Evolutionary conservation across 2,797 vertebrate species (phyloP).

Genomic region (Ctenochaetus hawaiiensis): DNA sequence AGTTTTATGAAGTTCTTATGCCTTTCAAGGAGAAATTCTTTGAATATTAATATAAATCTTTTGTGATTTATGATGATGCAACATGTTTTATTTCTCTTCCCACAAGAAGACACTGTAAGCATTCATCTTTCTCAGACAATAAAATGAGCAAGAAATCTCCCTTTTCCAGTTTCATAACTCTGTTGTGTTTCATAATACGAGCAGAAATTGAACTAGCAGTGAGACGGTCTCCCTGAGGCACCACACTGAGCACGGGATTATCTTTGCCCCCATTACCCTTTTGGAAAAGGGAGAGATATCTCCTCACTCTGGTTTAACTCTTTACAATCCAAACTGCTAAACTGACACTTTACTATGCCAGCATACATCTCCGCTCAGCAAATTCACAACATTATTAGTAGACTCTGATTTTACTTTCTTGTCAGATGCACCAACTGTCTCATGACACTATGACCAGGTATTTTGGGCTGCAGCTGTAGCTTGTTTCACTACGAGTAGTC

Average conservation of each 20-base stretch:
- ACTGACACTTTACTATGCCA: constrained; percentile 15
- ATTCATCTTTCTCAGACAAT: constrained; percentile 50
- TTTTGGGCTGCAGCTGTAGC: too few relatives aligned
- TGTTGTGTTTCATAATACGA: constrained; percentile 71
- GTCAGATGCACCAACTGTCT: constrained; percentile 7
- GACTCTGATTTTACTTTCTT: constrained; percentile 19
- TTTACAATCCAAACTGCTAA: constrained; percentile 30
- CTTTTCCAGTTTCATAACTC: constrained; percentile 65
- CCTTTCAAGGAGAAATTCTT: constrained; percentile 14
- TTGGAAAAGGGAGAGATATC: constrained; percentile 61
- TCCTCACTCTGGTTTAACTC: constrained; percentile 60
- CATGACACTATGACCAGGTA: background rate
- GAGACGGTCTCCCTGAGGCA: constrained; percentile 67
- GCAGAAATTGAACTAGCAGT: constrained; percentile 64
- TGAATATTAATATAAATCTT: constrained; percentile 16
- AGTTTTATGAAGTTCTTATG: background rate
- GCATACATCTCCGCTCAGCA: constrained; percentile 28
- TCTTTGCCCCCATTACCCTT: constrained; percentile 72
- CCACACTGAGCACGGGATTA: constrained; percentile 69
- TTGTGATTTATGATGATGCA: constrained; percentile 34
- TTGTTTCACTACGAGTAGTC: too few relatives aligned
- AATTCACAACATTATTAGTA: constrained; percentile 30
- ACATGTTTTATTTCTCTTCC: constrained; percentile 13
- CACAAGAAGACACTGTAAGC: constrained; percentile 31
- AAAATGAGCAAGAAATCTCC: constrained; percentile 50